Evolutionary conservation across 2,113 vertebrate genomes (phyloP).

Genomic region (Fregetta grallaria): DNA sequence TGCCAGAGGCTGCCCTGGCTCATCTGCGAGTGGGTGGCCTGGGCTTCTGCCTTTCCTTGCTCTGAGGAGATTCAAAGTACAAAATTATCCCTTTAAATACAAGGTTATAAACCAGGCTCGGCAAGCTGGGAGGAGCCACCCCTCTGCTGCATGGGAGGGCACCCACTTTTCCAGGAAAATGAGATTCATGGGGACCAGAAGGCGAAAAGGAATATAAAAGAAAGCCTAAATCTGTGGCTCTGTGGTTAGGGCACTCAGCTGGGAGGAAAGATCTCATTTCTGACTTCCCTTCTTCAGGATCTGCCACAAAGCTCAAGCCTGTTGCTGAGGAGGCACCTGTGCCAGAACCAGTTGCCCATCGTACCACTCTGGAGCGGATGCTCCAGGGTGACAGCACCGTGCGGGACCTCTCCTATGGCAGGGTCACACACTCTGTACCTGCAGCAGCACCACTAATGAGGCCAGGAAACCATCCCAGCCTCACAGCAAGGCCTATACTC

Average conservation of each 20-base stretch:
- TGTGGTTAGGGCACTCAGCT: neutral
- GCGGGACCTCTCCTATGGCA: neutral
- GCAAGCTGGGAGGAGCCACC: neutral
- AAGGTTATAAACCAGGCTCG: neutral
- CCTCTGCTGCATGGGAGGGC: neutral
- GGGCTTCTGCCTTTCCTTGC: neutral
- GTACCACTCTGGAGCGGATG: neutral
- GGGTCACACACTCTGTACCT: neutral
- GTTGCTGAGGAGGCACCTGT: neutral
- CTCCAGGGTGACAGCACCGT: accelerated
- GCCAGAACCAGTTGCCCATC: neutral
- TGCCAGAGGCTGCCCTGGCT: neutral
- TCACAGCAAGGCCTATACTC: neutral
- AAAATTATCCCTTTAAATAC: conserved; percentile 22
- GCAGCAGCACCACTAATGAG: neutral
- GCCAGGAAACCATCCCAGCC: neutral
- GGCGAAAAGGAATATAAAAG: neutral
- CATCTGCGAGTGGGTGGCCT: neutral
- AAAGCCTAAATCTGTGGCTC: neutral
- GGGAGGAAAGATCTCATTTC: neutral
- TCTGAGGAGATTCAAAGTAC: neutral
- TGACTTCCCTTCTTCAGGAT: neutral
- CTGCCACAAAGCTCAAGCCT: neutral
- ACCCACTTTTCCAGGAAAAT: neutral
- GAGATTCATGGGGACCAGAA: neutral